Base-by-base conservation (phyloP, 2,888 invertebrate species). In the Artemia sinica region DNA sequence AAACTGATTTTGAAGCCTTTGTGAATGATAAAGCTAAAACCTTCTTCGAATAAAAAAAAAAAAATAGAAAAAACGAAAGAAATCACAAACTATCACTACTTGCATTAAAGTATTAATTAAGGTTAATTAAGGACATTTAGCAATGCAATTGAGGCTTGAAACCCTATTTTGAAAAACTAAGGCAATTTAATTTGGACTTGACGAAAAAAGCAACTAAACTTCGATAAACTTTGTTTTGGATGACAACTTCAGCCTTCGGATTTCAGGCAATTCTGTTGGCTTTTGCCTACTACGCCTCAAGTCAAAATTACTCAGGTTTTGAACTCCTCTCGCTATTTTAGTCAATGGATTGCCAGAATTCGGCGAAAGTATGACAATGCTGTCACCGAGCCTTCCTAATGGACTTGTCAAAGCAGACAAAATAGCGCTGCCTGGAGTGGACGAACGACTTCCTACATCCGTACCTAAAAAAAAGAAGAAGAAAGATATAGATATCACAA, bases 291-390 rank as follows among this genome's bases (percentile, higher is more conserved):
- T 18, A 18, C 63, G 89, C 71, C 90, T 82, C 0, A 89, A 90
- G 79, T 91, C 91, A 74, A 91, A 81, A 79, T 90, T 91, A 13
- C 88, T 86, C 68, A 91, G 81, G 75, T 83, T 87, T 77, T 91
- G 91, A 74, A 91, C 86, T 0, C 91, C 91, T 77, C 89, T 89
- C 1, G 91, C 91, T 67, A 92, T 79, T 76, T 90, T 91, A 0
- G 89, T 86, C 49, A 92, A 82, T 0, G 88, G 88, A 85, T 83
- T 73, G 84, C 86, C 73, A 83, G 83, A 9, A 58, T 28, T 58
- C 2, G 63, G 63, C 63, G 63, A 58, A 58, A 58, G 63, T 18
- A 11, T 28, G 63, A n/a, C 63, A n/a, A 58, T 58, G 63, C 28
- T 58, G 28, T 28, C 28, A 58, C 63, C 10, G 9, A 58, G 11